Percentiles rank a stretch among this genome's conserved stretches.
These are phyloP conservation scores for Nemapogon koenigi DNA, from an alignment of 2,888 invertebrate genomes.

Conservation along the genomic window DNA sequence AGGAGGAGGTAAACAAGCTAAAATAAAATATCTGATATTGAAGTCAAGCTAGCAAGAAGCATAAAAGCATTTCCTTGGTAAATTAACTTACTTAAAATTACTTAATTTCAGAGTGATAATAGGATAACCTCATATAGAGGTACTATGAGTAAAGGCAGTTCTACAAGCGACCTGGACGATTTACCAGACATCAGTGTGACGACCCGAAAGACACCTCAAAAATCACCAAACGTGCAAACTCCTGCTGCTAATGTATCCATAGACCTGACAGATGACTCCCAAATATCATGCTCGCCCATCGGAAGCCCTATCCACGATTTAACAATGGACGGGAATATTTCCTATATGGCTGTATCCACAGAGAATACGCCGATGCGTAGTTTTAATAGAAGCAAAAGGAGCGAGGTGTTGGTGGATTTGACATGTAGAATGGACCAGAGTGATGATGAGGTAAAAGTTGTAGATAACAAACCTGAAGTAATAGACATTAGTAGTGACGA, in stretches of 20 bases:
- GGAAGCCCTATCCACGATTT: not conserved
- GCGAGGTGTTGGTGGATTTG: not conserved
- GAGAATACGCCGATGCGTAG: not conserved
- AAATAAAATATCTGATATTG: too few species aligned
- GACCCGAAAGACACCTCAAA: not conserved
- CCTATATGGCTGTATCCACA: not conserved
- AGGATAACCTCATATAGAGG: not conserved
- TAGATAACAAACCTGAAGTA: slow-evolving; percentile 39
- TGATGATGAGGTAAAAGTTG: slow-evolving; percentile 47
- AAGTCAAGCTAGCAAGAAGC: too few species aligned
- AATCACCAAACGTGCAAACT: not conserved
- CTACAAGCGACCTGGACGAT: not conserved
- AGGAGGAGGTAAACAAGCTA: too few species aligned
- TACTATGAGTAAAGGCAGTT: not conserved
- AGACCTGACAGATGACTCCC: not conserved
- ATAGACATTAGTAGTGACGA: slow-evolving; percentile 55
- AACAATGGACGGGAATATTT: not conserved
- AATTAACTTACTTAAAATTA: too few species aligned
- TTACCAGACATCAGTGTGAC: not conserved
- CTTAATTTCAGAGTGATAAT: not conserved
- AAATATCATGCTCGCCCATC: slow-evolving; percentile 6
- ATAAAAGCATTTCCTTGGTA: too few species aligned
- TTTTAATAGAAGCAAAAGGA: slow-evolving; percentile 20
- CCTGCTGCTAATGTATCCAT: not conserved
- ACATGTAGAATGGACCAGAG: slow-evolving; percentile 13